A percentile compares a stretch with the other conserved stretches of the same genome.
Evolutionary conservation across 2,113 vertebrate genomes (phyloP).

Genomic region (Columbina picui): DNA sequence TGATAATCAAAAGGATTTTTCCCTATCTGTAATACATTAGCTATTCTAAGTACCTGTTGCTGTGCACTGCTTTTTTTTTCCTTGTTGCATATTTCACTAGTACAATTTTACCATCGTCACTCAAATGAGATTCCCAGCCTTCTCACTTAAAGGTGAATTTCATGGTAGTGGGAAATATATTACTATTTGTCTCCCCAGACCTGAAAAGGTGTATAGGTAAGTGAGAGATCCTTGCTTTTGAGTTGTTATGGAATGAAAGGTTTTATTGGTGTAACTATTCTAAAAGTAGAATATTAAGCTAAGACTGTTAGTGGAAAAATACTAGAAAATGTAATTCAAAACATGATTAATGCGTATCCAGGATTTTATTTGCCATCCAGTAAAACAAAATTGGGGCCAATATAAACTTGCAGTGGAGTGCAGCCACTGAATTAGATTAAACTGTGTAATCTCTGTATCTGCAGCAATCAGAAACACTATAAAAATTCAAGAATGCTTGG

Average conservation of each 20-base stretch:
- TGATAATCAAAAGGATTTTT: neutral
- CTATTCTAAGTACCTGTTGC: neutral
- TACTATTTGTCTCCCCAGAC: neutral
- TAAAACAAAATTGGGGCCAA: neutral
- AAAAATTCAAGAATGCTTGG: neutral
- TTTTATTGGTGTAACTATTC: neutral
- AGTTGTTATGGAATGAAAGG: neutral
- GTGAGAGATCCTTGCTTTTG: neutral
- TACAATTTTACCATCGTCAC: neutral
- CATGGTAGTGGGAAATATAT: neutral
- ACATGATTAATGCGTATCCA: neutral
- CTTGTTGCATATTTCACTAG: neutral
- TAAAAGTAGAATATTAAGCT: neutral
- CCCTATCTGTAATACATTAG: neutral
- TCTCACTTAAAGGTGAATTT: neutral
- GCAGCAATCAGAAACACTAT: neutral
- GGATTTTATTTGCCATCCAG: neutral
- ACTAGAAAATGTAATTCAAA: constrained; percentile 12
- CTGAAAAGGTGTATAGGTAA: neutral
- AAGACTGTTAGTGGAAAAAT: neutral
- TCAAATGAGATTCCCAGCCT: neutral
- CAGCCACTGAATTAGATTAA: neutral
- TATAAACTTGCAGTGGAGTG: neutral
- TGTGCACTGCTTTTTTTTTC: neutral
- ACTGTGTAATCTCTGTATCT: neutral